These are phyloP conservation scores for Catostylus mosaicus DNA, from an alignment of 30 jellyfish, hydroid and myxozoan species.

Conservation along the genomic window DNA sequence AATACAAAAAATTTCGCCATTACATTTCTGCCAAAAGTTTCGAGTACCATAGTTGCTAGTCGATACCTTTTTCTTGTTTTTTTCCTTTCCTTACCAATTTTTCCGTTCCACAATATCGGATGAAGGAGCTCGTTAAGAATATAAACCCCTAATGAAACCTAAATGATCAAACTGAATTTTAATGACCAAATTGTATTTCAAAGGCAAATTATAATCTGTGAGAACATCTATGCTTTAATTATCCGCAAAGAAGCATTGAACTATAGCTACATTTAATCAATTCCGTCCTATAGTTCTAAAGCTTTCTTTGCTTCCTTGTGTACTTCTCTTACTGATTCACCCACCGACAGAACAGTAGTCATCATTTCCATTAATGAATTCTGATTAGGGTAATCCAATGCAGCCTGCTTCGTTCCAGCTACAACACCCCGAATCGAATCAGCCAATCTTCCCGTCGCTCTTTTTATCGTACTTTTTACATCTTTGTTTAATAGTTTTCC, in stretches of 20 bases:
- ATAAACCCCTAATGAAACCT: too few relatives aligned
- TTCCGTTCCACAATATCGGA: too few relatives aligned
- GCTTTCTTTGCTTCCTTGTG: conserved; percentile 95
- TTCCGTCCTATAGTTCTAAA: conserved; percentile 37
- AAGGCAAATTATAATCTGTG: too few relatives aligned
- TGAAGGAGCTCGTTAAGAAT: too few relatives aligned
- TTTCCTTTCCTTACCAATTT: too few relatives aligned
- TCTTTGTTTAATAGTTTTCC: conserved; percentile 66
- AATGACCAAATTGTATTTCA: neutral
- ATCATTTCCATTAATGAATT: conserved; percentile 92
- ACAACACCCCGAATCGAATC: conserved; percentile 98
- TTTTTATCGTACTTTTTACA: conserved; percentile 49
- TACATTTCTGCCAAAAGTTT: too few relatives aligned
- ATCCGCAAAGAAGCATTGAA: neutral
- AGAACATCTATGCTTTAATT: too few relatives aligned
- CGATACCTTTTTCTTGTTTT: too few relatives aligned
- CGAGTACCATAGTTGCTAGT: too few relatives aligned
- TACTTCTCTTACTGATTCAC: conserved; percentile 93
- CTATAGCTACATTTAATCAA: neutral
- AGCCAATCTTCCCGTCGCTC: conserved; percentile 85
- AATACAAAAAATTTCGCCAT: too few relatives aligned
- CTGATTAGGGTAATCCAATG: conserved; percentile 90
- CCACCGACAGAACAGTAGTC: conserved; percentile 89
- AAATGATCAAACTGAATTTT: too few relatives aligned
- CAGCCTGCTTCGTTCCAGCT: conserved; percentile 97